phyloP scores from a whole-genome alignment of 2,888 invertebrate genomes.

The Xylophagus ater region DNA sequence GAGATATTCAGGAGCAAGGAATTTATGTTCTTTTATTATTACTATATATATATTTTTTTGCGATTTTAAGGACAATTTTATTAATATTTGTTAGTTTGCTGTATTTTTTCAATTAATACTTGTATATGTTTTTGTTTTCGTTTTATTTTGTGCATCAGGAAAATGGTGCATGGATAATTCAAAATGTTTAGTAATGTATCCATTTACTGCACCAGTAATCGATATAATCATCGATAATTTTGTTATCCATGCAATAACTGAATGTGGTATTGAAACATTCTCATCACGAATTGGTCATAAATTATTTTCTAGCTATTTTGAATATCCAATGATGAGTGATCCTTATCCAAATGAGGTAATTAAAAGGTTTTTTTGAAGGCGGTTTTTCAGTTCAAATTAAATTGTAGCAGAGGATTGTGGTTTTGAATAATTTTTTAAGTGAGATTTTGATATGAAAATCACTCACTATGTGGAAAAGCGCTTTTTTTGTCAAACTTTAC shows the following conservation, averaged over 20 bases:
- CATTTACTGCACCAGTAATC: constrained; percentile 58
- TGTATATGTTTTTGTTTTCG: neutral
- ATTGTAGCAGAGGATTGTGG: no score
- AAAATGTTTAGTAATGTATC: constrained; percentile 52
- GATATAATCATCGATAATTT: constrained; percentile 55
- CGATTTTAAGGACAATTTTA: no score
- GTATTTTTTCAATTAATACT: no score
- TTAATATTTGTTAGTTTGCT: no score
- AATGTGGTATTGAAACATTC: constrained; percentile 65
- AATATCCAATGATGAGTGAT: constrained; percentile 33
- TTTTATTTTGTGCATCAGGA: constrained; percentile 20
- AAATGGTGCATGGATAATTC: constrained; percentile 40
- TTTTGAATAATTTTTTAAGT: no score
- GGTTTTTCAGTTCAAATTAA: constrained; percentile 12
- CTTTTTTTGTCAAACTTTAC: no score
- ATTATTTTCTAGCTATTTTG: constrained; percentile 41
- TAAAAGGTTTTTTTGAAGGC: constrained; percentile 3
- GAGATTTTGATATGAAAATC: no score
- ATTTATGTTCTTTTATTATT: no score
- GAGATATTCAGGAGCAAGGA: no score
- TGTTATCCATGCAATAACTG: constrained; percentile 61
- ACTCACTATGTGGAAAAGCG: no score
- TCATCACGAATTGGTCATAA: constrained; percentile 55
- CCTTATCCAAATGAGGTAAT: constrained; percentile 31
- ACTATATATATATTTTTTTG: no score